Percentiles rank a stretch among this genome's conserved stretches.
phyloP scores from a whole-genome alignment of 2,113 vertebrate genomes.

The Saccopteryx bilineata region DNA sequence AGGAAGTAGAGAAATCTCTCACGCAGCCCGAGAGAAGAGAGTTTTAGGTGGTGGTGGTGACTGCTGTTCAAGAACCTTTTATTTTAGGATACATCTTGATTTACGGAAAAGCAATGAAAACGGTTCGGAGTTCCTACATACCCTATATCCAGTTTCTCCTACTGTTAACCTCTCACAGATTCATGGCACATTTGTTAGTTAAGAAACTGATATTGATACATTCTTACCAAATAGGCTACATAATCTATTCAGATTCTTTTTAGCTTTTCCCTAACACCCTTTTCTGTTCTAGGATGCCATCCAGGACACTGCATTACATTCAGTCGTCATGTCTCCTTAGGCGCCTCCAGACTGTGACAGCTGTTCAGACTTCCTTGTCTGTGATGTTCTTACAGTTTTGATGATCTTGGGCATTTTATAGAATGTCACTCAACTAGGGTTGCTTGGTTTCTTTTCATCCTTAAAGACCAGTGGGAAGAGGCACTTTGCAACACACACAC shows the following conservation, averaged over 20 bases:
- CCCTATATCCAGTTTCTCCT: too few species aligned
- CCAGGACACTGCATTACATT: accelerated
- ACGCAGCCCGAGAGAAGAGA: neutral
- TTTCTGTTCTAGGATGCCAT: too few species aligned
- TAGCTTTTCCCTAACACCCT: accelerated
- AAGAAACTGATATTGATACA: neutral
- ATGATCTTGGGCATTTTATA: neutral
- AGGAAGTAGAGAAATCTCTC: neutral
- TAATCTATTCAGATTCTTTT: neutral
- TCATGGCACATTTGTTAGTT: accelerated
- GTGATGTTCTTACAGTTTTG: neutral
- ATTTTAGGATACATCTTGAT: neutral
- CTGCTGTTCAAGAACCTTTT: neutral
- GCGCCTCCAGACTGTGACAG: accelerated
- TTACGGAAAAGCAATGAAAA: neutral
- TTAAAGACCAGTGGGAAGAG: neutral
- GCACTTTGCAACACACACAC: neutral
- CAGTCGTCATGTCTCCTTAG: neutral
- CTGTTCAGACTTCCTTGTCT: neutral
- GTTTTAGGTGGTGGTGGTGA: neutral
- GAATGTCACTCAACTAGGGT: neutral
- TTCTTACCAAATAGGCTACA: neutral
- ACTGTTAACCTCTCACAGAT: neutral
- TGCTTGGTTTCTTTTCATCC: neutral
- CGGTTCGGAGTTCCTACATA: accelerated